Evolutionary conservation across 1,140 invertebrate genomes (phyloP).

Genomic region (Trichomalopsis sarcophagae): DNA sequence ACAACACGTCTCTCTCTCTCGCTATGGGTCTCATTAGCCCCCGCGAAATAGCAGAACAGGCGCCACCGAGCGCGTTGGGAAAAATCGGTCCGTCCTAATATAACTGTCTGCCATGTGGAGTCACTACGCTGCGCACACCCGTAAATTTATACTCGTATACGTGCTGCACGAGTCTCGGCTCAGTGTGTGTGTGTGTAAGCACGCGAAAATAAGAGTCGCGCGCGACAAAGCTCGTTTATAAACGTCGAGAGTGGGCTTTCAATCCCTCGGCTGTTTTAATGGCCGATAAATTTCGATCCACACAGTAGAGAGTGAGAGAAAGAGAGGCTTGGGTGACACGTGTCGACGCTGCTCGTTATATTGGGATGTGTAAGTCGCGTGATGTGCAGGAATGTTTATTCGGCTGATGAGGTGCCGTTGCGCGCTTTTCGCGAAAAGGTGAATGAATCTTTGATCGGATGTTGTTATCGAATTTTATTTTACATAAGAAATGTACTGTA

Average conservation of each 20-base stretch:
- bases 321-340: too few species aligned
- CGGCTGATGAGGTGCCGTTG: too few species aligned
- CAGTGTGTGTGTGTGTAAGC: neutral
- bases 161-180: neutral
- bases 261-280: neutral
- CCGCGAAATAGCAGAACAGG: constrained; percentile 21
- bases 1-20: neutral
- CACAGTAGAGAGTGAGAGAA: neutral
- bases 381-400: too few species aligned
- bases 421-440: too few species aligned
- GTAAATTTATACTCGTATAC: constrained; percentile 19
- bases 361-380: too few species aligned
- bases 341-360: too few species aligned
- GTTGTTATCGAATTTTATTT: too few species aligned
- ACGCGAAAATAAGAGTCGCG: neutral
- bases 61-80: neutral
- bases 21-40: constrained; percentile 23
- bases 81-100: constrained; percentile 46
- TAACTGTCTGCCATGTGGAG: constrained; percentile 48
- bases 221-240: constrained; percentile 28
- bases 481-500: too few species aligned
- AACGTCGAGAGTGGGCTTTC: constrained; percentile 6
- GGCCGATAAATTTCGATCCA: constrained; percentile 33
- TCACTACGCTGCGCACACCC: neutral
- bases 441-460: too few species aligned